Conservation (phyloP, 2,113 vertebrate species). For the Aleadryas rufinucha region DNA sequence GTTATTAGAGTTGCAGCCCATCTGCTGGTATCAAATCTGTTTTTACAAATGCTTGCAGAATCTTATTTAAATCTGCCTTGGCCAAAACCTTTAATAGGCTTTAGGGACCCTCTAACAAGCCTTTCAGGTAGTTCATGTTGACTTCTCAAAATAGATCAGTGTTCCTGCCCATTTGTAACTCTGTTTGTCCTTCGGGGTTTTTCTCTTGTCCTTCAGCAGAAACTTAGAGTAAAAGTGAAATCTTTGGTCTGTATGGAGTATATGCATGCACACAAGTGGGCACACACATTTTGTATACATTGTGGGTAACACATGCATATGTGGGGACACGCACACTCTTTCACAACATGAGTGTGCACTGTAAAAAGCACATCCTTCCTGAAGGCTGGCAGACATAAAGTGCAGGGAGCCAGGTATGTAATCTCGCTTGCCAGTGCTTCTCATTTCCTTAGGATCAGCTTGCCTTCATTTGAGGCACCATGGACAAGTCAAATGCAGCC, state of each 20-base stretch:
- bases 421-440: not conserved
- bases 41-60: conserved; percentile 3
- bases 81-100: conserved; percentile 44
- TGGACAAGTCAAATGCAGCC: not conserved
- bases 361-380: not conserved
- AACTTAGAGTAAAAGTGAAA: not conserved
- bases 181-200: not conserved
- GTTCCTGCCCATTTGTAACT: not conserved
- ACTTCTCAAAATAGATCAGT: not conserved
- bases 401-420: not conserved
- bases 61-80: conserved; percentile 19
- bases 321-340: not conserved
- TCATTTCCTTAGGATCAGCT: not conserved
- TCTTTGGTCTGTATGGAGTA: not conserved
- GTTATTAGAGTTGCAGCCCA: not conserved
- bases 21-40: conserved; percentile 31
- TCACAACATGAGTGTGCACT: not conserved
- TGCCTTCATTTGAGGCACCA: not conserved
- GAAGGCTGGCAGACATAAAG: not conserved
- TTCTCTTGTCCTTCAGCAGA: not conserved
- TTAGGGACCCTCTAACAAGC: not conserved
- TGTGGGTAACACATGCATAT: not conserved
- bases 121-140: not conserved
- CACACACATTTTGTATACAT: not conserved
- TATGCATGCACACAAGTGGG: not conserved